These are phyloP conservation scores for Conus ventricosus DNA, from an alignment of 1,140 invertebrate genomes.

Conservation along the genomic window DNA sequence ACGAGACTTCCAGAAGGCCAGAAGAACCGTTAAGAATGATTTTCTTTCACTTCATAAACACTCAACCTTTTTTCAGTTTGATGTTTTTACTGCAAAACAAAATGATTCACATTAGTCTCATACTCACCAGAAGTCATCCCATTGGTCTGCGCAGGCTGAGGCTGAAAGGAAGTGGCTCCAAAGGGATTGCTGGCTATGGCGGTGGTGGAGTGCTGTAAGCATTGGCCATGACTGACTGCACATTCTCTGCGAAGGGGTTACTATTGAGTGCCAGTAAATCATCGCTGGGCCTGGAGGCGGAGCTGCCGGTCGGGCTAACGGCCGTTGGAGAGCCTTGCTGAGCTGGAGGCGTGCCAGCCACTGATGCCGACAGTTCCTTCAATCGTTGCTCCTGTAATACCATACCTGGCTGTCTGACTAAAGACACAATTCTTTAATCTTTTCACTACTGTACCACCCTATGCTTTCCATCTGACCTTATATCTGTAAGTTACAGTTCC, in stretches of 20 bases:
- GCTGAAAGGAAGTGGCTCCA: slow-evolving; percentile 36
- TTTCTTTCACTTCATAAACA: no score
- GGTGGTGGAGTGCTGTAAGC: slow-evolving; percentile 36
- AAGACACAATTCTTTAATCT: no score
- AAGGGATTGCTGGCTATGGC: slow-evolving; percentile 47
- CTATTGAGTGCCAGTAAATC: slow-evolving; percentile 88
- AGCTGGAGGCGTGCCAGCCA: slow-evolving; percentile 83
- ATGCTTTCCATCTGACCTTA: no score
- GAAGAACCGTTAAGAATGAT: no score
- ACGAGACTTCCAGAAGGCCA: no score
- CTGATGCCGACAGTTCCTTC: slow-evolving; percentile 55
- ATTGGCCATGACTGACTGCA: slow-evolving; percentile 66
- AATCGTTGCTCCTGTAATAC: slow-evolving; percentile 61
- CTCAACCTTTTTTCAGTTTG: no score
- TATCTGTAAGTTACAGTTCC: no score
- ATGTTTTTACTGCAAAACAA: no score
- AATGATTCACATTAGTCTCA: no score
- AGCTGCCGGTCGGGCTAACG: slow-evolving; percentile 50
- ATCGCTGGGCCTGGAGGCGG: slow-evolving; percentile 85
- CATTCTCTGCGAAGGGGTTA: slow-evolving; percentile 92
- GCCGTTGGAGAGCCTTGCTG: slow-evolving; percentile 70
- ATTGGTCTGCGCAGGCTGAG: slow-evolving; percentile 44
- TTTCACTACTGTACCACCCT: no score
- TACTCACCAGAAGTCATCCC: slow-evolving; percentile 31
- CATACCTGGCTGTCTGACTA: no score